Evolutionary conservation across 1,140 invertebrate genomes (phyloP).

Genomic region (Lordiphosa mommai): DNA sequence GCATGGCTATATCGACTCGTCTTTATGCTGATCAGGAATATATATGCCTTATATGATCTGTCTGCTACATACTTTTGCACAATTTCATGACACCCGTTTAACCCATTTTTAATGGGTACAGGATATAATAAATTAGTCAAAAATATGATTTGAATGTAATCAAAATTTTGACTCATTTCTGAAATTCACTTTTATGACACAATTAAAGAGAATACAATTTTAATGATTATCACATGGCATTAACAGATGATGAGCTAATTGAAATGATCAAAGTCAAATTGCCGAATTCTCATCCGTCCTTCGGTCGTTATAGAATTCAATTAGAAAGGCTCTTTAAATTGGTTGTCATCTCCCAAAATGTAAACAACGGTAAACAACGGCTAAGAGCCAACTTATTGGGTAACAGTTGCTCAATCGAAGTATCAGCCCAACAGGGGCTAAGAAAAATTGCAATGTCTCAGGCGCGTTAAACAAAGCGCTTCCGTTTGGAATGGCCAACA

Average conservation of each 20-base stretch:
- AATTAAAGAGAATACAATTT: constrained; percentile 27
- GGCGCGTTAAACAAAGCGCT: constrained; percentile 60
- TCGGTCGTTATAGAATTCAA: constrained; percentile 17
- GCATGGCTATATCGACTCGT: too few species aligned
- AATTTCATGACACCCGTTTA: too few species aligned
- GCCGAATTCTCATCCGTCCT: constrained; percentile 15
- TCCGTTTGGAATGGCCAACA: constrained; percentile 51
- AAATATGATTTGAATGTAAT: too few species aligned
- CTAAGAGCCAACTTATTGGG: constrained; percentile 41
- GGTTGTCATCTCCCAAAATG: neutral
- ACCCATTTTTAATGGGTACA: too few species aligned
- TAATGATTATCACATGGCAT: constrained; percentile 4
- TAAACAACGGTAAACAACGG: constrained; percentile 30
- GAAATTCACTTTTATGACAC: constrained; percentile 11
- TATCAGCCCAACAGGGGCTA: constrained; percentile 6
- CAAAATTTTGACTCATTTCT: constrained; percentile 15
- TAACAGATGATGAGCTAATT: constrained; percentile 2
- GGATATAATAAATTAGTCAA: too few species aligned
- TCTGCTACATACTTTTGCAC: too few species aligned
- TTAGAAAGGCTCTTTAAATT: constrained; percentile 31
- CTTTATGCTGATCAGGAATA: too few species aligned
- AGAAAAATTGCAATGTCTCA: constrained; percentile 42
- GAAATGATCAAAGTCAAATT: constrained; percentile 4
- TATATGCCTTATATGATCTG: too few species aligned
- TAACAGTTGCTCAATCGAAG: constrained; percentile 43